Evolutionary conservation across 2,888 invertebrate genomes (phyloP), one percentile per base, ranked within the genome.

Genomic region (Nymphalis c-album): DNA sequence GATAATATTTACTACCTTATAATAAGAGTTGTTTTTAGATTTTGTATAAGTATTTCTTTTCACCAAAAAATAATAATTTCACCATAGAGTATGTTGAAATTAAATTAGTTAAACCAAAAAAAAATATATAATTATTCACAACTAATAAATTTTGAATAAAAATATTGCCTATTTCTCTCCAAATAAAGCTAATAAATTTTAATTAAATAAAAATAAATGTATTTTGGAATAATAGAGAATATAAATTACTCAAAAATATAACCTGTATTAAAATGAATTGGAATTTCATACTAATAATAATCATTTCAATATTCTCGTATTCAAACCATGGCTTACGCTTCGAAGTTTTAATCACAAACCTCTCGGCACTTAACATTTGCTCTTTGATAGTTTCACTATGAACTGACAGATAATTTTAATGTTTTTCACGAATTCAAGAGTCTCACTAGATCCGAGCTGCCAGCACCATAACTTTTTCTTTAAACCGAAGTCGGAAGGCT

Each of bases 381-480:
- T 61, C 68, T 73, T 66, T 67, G 63, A 65, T 70, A 68, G 69
- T 71, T 71, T 66, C 59, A 47, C 67, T 68, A 50, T 63, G 35
- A 66, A 35, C 62, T 58, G 65, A 70, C 51, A 58, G 63, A 68
- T 68, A 62, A 70, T 55, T 55, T 74, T 60, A 65, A 58, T 58
- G 48, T 63, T 67, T 67, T 53, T 55, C 53, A 63, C 31, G 60
- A 65, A 70, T 63, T 63, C 61, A 53, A 63, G 67, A 71, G 64
- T 67, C 67, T 68, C 63, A 50, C 67, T 18, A 45, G 60, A 67
- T 50, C 58, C 63, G 65, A 65, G 67, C 67, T 72, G 59, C 53
- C 81, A 76, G 78, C 74, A 73, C 76, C 76, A 80, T 85, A 83
- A 86, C 77, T 85, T 87, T 82, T 80, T 84, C 83, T 81, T 76